Conservation (phyloP, 2,888 invertebrate genomes). For the Alsophila aescularia region DNA sequence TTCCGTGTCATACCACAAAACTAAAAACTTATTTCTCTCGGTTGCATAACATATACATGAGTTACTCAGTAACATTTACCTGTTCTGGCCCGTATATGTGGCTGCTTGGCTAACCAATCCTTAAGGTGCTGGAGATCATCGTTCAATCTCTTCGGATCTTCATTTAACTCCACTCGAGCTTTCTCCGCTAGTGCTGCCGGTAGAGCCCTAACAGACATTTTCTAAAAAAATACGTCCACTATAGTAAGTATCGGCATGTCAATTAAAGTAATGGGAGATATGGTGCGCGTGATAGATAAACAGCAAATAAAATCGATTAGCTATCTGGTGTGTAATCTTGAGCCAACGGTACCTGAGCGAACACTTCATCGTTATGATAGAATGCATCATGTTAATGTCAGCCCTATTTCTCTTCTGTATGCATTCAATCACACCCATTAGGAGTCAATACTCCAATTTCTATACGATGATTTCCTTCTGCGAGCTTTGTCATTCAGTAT, state of each 20-base stretch:
- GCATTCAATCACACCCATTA: no score
- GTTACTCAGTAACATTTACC: constrained; percentile 41
- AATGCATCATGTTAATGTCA: background rate
- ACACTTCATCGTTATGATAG: background rate
- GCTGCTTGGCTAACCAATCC: constrained; percentile 84
- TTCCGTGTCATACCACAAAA: no score
- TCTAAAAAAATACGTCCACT: constrained; percentile 19
- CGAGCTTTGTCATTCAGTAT: no score
- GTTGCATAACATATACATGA: no score
- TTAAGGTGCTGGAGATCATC: constrained; percentile 79
- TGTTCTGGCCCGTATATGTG: constrained; percentile 73
- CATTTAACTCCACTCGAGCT: constrained; percentile 80
- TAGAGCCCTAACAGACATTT: constrained; percentile 60
- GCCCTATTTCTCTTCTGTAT: no score
- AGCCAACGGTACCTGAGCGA: background rate
- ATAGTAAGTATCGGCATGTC: background rate
- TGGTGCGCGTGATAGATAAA: constrained; percentile 15
- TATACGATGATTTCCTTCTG: no score
- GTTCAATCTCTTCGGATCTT: constrained; percentile 73
- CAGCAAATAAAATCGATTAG: constrained; percentile 27
- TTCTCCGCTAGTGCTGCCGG: constrained; percentile 62
- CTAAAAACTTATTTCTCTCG: no score
- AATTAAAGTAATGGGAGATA: constrained; percentile 14
- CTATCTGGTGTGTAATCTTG: constrained; percentile 20
- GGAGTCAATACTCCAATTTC: no score